Evolutionary conservation across 2,113 vertebrate genomes (phyloP).

Genomic region (Lynx canadensis): DNA sequence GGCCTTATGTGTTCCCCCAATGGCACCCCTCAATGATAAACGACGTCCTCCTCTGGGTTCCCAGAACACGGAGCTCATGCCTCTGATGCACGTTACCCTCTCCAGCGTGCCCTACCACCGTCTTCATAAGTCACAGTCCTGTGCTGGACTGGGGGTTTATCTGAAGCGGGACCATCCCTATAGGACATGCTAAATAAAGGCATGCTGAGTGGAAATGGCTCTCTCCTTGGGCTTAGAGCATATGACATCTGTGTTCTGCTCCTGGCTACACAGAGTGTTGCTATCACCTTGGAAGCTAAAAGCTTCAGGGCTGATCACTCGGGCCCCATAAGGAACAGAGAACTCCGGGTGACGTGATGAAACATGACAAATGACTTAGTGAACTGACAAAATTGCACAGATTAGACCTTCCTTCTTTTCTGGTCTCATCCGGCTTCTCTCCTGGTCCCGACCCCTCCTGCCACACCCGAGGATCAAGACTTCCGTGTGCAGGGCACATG

Average conservation of each 20-base stretch:
- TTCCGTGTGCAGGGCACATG: neutral
- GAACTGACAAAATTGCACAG: conserved; percentile 62
- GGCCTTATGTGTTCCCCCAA: neutral
- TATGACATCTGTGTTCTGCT: neutral
- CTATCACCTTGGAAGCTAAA: conserved; percentile 6
- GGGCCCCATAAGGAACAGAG: neutral
- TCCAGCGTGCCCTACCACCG: neutral
- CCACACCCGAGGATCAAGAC: neutral
- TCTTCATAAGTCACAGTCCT: neutral
- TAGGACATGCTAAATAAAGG: neutral
- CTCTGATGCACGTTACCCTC: neutral
- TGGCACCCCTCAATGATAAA: neutral
- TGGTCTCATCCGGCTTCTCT: neutral
- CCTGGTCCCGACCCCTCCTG: neutral
- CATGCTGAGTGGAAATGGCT: neutral
- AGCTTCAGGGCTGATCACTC: conserved; percentile 24
- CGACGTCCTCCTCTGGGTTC: neutral
- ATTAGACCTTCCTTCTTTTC: conserved; percentile 46
- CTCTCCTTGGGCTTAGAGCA: neutral
- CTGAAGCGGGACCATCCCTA: neutral
- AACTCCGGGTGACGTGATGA: conserved; percentile 67
- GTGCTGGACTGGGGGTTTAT: neutral
- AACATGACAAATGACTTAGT: conserved; percentile 74
- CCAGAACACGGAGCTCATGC: accelerated
- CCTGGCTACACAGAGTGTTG: neutral